phyloP scores from a whole-genome alignment of 2,888 invertebrate genomes.

The Polietes domitor region DNA sequence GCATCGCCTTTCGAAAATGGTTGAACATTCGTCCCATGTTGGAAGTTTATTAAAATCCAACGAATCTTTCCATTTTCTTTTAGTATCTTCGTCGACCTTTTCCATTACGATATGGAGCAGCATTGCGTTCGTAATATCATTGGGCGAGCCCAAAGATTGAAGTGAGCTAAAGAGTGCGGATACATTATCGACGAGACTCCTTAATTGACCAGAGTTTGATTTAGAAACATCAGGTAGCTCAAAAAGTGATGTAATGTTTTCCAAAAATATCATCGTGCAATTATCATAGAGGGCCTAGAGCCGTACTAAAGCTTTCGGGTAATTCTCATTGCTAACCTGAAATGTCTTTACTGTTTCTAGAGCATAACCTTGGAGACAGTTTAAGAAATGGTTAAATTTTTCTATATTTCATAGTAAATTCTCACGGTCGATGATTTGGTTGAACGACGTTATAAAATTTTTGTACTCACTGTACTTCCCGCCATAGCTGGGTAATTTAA shows the following conservation, averaged over 20 bases:
- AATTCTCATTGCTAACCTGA: slow-evolving; percentile 51
- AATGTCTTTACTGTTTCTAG: slow-evolving; percentile 49
- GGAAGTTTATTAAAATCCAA: slow-evolving; percentile 49
- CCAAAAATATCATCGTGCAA: slow-evolving; percentile 43
- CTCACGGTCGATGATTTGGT: too few relatives aligned
- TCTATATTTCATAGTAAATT: slow-evolving; percentile 48
- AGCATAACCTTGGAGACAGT: slow-evolving; percentile 46
- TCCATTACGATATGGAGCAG: slow-evolving; percentile 49
- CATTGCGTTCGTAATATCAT: slow-evolving; percentile 49
- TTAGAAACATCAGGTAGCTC: slow-evolving; percentile 28
- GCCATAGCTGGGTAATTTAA: too few relatives aligned
- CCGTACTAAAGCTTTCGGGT: slow-evolving; percentile 43
- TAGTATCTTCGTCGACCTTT: slow-evolving; percentile 40
- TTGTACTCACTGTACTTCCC: too few relatives aligned
- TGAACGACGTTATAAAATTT: too few relatives aligned
- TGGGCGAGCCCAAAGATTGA: slow-evolving; percentile 31
- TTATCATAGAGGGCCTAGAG: slow-evolving; percentile 50
- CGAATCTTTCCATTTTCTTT: slow-evolving; percentile 54
- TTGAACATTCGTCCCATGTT: slow-evolving; percentile 53
- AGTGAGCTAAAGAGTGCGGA: slow-evolving; percentile 47
- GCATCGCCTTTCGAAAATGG: slow-evolving; percentile 40
- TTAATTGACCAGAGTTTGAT: slow-evolving; percentile 16
- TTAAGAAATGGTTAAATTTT: slow-evolving; percentile 51
- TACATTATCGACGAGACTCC: slow-evolving; percentile 45
- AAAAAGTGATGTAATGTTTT: slow-evolving; percentile 42